phyloP scores from a whole-genome alignment of 2,888 invertebrate genomes.

The Caenorhabditis auriculariae region DNA sequence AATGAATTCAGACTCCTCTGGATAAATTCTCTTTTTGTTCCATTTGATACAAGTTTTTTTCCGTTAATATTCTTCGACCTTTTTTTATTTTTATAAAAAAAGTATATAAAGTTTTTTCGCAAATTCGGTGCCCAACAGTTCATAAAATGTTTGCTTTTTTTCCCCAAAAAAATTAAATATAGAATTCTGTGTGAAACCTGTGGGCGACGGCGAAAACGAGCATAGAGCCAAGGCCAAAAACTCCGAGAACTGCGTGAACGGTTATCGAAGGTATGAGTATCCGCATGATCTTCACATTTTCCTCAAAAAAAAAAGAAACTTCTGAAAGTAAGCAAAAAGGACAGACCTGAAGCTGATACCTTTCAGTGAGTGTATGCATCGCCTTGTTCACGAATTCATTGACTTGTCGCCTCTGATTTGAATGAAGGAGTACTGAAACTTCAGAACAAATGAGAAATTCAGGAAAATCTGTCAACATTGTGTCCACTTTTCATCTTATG shows the following conservation, averaged over 20 bases:
- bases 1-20: no score
- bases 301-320: slow-evolving; percentile 16
- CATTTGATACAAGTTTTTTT: no score
- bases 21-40: no score
- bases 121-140: no score
- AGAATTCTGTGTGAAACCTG: slow-evolving; percentile 8
- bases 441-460: no score
- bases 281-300: slow-evolving; percentile 42
- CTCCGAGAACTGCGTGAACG: slow-evolving; percentile 35
- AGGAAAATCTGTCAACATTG: no score
- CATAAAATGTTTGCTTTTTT: no score
- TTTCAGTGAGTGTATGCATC: slow-evolving; percentile 39
- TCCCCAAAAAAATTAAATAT: background rate
- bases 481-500: no score
- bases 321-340: background rate
- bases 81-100: no score
- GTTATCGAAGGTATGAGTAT: slow-evolving; percentile 42
- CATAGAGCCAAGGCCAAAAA: slow-evolving; percentile 36
- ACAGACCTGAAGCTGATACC: slow-evolving; percentile 41
- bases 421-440: slow-evolving; percentile 30
- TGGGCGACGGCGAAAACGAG: slow-evolving; percentile 32
- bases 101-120: no score
- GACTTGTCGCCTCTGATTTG: slow-evolving; percentile 32
- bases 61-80: no score
- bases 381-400: slow-evolving; percentile 47